Base-by-base conservation (phyloP, 2,888 invertebrate species). In the Nezara viridula region DNA sequence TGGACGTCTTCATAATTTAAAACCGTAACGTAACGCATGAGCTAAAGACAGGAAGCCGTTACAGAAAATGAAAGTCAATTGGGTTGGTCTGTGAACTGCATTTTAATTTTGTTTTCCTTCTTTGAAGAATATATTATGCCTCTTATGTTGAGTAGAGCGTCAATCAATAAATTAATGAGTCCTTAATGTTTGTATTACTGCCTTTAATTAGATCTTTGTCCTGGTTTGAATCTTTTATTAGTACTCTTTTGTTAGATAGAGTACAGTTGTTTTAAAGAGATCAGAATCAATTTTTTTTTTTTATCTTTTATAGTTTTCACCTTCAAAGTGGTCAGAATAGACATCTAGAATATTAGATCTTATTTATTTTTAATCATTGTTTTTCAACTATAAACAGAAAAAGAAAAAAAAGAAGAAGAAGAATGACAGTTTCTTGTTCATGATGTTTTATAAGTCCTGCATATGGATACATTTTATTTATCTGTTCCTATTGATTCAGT, bases 21-120 rank as follows among this genome's bases (percentile, higher is more conserved):
- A 47, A 47, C 81, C 40, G 81, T 81, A 40, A 24, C 40, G 81
- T 81, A 40, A 24, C 27, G 44, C 44, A 44, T 47, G n/a, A 44
- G 47, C n/a, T 44, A 14, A 44, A 81, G 81, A 24, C 81, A 81
- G 81, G 44, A 81, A 81, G 81, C 81, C 81, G 81, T 47, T 81
- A 81, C 81, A 81, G 81, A 81, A 81, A 81, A 81, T 81, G 81
- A 81, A 81, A 81, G 81, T 44, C 81, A 81, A 81, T 81, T 81
- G 81, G 44, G 24, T 44, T 81, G n/a, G 24, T 81, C n/a, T 81
- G 81, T 12, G 81, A 81, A 47, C 81, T 81, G 81, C 81, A 81
- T 81, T 81, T 81, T 47, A 81, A 81, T 81, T 81, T 47, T 81
- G 81, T 81, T 81, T 81, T 81, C 81, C 44, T 81, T 81, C 81